Conservation (phyloP, 2,888 invertebrate species). For the Eudemis profundana region DNA sequence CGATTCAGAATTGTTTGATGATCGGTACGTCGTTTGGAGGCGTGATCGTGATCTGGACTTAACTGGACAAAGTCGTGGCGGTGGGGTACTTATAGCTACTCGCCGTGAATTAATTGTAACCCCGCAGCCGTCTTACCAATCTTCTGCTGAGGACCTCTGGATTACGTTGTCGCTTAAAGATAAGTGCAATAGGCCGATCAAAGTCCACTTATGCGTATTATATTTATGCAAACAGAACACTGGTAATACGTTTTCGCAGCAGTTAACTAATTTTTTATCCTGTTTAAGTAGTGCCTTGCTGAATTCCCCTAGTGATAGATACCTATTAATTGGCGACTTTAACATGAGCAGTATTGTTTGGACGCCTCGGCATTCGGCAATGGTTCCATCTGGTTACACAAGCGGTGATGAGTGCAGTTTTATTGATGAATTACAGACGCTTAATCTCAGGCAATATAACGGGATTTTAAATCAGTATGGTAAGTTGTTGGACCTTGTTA, state of each 20-base stretch:
- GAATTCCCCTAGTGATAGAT: too few relatives aligned
- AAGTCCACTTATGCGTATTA: constrained; percentile 11
- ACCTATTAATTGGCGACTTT: too few relatives aligned
- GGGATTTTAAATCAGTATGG: too few relatives aligned
- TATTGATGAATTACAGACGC: too few relatives aligned
- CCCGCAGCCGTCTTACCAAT: constrained; percentile 7
- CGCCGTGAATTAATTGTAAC: constrained; percentile 4
- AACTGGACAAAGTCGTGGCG: constrained; percentile 6
- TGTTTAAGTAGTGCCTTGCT: too few relatives aligned
- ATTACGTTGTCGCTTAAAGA: constrained; percentile 1
- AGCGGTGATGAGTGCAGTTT: too few relatives aligned
- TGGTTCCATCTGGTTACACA: too few relatives aligned
- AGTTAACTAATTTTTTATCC: constrained; percentile 6
- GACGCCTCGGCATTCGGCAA: too few relatives aligned
- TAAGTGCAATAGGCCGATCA: not conserved
- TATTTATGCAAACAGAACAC: constrained; percentile 4
- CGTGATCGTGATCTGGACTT: not conserved
- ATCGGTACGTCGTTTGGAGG: not conserved
- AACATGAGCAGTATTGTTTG: too few relatives aligned
- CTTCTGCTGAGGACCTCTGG: constrained; percentile 6
- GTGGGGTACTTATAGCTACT: constrained; percentile 3
- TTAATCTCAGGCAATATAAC: too few relatives aligned
- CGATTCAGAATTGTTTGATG: too few relatives aligned
- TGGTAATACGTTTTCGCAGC: constrained; percentile 5
- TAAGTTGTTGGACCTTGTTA: too few relatives aligned